Evolutionary conservation across 2,888 invertebrate genomes (phyloP).

Genomic region (Spodoptera picta): DNA sequence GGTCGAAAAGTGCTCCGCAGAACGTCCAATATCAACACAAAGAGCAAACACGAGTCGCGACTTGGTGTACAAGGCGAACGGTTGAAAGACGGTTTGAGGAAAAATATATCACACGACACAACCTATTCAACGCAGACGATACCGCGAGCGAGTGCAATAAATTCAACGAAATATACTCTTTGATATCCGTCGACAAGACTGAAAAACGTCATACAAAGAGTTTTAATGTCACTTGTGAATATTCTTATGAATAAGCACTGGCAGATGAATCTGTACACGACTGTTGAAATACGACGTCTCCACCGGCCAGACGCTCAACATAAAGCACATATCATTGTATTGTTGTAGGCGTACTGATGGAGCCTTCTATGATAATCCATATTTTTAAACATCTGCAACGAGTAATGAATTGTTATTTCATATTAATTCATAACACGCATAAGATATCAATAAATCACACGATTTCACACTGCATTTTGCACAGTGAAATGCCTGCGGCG

Average conservation of each 20-base stretch:
- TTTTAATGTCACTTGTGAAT: conserved; percentile 82
- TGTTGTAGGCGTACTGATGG: conserved; percentile 80
- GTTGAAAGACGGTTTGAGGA: conserved; percentile 62
- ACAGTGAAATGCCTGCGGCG: conserved; percentile 78
- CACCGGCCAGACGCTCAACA: conserved; percentile 72
- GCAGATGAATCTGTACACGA: conserved; percentile 86
- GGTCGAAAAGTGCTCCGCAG: conserved; percentile 52
- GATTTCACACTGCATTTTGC: conserved; percentile 79
- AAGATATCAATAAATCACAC: conserved; percentile 77
- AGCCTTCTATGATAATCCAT: conserved; percentile 68
- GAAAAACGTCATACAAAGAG: conserved; percentile 79
- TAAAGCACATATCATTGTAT: conserved; percentile 74
- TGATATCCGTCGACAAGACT: conserved; percentile 78
- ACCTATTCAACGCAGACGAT: conserved; percentile 68
- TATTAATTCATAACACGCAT: conserved; percentile 50
- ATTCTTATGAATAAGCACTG: conserved; percentile 79
- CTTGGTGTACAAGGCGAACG: conserved; percentile 53
- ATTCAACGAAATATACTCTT: conserved; percentile 75
- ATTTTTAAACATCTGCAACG: conserved; percentile 4
- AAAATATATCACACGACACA: conserved; percentile 70
- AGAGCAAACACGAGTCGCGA: conserved; percentile 57
- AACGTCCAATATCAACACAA: conserved; percentile 60
- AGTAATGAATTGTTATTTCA: conserved; percentile 9
- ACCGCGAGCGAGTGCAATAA: conserved; percentile 73
- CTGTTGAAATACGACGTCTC: conserved; percentile 83